Percentiles rank a stretch among this genome's conserved stretches.
Conservation (phyloP, 1,140 invertebrate genomes). For the Megalonaias nervosa region DNA sequence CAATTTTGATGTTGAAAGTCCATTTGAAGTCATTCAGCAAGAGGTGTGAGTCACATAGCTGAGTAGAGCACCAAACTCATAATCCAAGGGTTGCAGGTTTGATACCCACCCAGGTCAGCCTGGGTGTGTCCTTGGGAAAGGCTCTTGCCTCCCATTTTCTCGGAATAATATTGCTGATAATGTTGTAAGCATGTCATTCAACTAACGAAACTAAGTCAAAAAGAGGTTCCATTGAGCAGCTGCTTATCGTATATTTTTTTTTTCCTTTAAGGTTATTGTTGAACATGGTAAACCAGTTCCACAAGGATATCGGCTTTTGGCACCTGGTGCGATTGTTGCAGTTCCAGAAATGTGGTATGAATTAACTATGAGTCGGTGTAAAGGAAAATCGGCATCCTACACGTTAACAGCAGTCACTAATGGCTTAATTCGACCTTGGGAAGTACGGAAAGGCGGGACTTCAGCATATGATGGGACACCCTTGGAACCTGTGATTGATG, state of each 20-base stretch:
- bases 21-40: no score
- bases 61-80: no score
- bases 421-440: constrained; percentile 19
- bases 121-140: no score
- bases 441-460: constrained; percentile 22
- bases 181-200: no score
- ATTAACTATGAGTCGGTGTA: constrained; percentile 1
- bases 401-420: constrained; percentile 10
- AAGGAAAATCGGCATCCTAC: constrained; percentile 10
- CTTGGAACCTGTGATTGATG: constrained; percentile 22
- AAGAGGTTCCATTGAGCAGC: no score
- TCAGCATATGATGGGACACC: constrained; percentile 18
- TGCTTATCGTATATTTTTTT: neutral
- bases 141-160: no score
- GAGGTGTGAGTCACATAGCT: no score
- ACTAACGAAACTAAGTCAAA: no score
- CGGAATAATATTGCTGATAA: no score
- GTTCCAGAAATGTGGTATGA: constrained; percentile 12
- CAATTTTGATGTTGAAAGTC: no score
- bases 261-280: constrained; percentile 13
- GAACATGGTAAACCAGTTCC: neutral
- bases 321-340: constrained; percentile 8
- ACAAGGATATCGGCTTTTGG: constrained; percentile 22
- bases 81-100: no score
- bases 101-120: no score